Evolutionary conservation across 1,140 invertebrate species (phyloP), one percentile per base, ranked within the genome.

Genomic region (Drosophila triauraria): DNA sequence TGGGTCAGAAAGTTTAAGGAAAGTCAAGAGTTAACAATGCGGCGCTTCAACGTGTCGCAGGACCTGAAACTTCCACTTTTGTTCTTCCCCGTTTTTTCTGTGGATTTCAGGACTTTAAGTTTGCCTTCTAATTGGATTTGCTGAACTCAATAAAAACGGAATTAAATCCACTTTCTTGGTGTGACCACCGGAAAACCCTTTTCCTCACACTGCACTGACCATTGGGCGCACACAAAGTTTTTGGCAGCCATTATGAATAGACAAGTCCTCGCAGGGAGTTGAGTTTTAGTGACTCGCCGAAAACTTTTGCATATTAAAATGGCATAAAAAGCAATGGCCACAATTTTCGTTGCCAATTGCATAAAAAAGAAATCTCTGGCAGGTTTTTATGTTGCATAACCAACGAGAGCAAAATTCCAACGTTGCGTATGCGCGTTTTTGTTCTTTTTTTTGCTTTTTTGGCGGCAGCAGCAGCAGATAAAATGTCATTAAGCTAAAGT

Each of bases 21-120:
- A 90, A 90, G 85, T 88, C 85, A 88, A 88, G 85, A 90, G 86
- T 90, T 90, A 85, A 88, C 85, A 88, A 88, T 88, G 84, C 85
- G 85, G 76, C 75, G 76, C 76, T 78, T 78, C 76, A 78, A 79
- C 75, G 68, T 78, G 76, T 78, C 57, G 51, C 51, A 68, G 67
- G 63, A 68, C 64, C 53, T 44, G 47, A 40, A 74, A 75, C 60
- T 75, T 59, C 23, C 38, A 25, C 48, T 59, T 40, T 53, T 25
- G 12, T 64, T 35, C 20, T 44, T 5, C 30, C 17, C 12, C 15
- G 27, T 59, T 25, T 9, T 43, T 42, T 7, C 46, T 54, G 54
- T 67, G 69, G 56, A 69, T 42, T 65, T 38, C 32, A 56, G 40
- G 25, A 35, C 70, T 74, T 74, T 74, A 90, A 90, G 80, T 79